Evolutionary conservation across 2,113 vertebrate genomes (phyloP).

Genomic region (Cichladusa arquata): DNA sequence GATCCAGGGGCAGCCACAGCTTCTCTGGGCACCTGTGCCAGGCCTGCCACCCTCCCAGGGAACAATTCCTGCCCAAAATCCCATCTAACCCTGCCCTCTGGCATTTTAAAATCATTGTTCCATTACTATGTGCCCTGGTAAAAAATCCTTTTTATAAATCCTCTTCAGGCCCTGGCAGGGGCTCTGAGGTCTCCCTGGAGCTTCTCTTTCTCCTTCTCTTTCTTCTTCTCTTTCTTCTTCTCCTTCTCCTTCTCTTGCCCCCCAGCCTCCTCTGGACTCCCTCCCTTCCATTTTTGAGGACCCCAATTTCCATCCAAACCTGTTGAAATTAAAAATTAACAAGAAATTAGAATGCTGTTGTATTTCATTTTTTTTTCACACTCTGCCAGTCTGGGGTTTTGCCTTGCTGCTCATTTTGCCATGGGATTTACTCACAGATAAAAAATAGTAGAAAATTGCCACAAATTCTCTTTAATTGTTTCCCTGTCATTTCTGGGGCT

Average conservation of each 20-base stretch:
- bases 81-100: background rate
- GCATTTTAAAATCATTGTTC: background rate
- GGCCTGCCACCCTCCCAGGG: background rate
- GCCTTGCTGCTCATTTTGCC: background rate
- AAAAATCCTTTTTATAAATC: background rate
- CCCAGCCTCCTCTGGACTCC: background rate
- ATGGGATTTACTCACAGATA: background rate
- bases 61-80: accelerated
- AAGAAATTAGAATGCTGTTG: accelerated
- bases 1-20: background rate
- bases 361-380: background rate
- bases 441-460: too few relatives aligned
- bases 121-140: accelerated
- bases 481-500: background rate
- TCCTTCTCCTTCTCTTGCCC: too few relatives aligned
- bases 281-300: background rate
- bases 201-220: background rate
- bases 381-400: background rate
- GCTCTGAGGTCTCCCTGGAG: background rate
- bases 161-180: background rate
- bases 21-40: background rate
- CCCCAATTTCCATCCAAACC: background rate
- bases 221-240: too few relatives aligned
- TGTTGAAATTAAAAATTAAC: background rate
- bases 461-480: accelerated